Base-by-base conservation (phyloP, 1,140 invertebrate genomes). In the Physella acuta region DNA sequence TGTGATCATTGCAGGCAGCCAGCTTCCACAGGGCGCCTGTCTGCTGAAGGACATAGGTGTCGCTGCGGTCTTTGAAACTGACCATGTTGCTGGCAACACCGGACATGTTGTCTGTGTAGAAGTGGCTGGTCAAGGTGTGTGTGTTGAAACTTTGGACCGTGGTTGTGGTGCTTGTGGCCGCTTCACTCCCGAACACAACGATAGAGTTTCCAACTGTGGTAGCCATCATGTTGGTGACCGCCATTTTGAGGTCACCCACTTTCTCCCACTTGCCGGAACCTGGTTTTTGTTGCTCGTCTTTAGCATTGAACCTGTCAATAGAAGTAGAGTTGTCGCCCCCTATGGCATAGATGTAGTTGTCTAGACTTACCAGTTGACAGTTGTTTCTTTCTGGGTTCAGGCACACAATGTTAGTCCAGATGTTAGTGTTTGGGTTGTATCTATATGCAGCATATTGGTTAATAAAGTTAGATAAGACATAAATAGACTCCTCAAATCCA, bases 271-370 rank as follows among this genome's bases (percentile, higher is more conserved):
- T 16, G 26, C 52, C 52, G 5, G 16, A 16, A 16, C 24, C 52
- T 14, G 16, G 16, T 5, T 5, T 24, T 5, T 26, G 4, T n/a
- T 26, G 16, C 24, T 55, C 52, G 26, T 11, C 52, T 5, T 11
- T 24, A 5, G 26, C 52, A 55, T 26, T 5, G 24, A 55, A 55
- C 52, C 52, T 55, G 11, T 55, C 16, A 55, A 55, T 26, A 11
- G 16, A 16, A 14, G 52, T 24, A 26, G 11, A 55, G 52, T 55
- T 55, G 26, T 16, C 26, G 16, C 52, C 52, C 24, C 52, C 52
- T n/a, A 55, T 55, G 26, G 52, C 52, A 26, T 55, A 55, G 26
- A 55, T 55, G 24, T 55, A 55, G 26, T 55, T 55, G 26, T 55
- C 16, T 16, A 55, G 52, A 55, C 52, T 14, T 55, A 55, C 52